Evolutionary conservation across 1,140 invertebrate species (phyloP), one percentile per base, ranked within the genome.

Genomic region (Heliconius hewitsoni): DNA sequence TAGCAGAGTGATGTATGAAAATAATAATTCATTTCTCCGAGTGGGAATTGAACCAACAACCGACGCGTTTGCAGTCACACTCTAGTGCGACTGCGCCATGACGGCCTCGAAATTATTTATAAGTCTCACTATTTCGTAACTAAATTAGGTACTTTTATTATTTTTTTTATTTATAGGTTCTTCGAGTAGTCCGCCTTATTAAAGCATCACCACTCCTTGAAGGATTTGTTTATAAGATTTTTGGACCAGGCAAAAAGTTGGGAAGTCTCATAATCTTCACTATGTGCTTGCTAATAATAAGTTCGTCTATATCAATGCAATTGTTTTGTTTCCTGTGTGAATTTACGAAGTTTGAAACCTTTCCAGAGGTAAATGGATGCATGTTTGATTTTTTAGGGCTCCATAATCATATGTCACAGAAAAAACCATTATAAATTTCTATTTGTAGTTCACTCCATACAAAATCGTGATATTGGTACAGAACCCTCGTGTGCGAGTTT

Each of bases 161-260:
- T 37, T 37, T 34, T 34, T 34, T 37, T 8, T 5, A 34, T 83
- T 94, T 57, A 23, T 90, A 98, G 98, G 98, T 99, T 55, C 95
- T 99, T 46, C 95, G 99, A 70, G 97, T 99, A 70, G 98, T 99
- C 8, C 95, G 99, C 73, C 95, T 99, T 0, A 99, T 99, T 30
- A 99, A 99, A 95, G 99, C 99, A 0, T 99, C 99, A 0, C 99
- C 99, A 19, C 97, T 99, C 96, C 94, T 99, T 71, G 99, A 99
- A 95, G 99, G 99, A 84, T 99, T 99, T 95, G 99, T 99, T 8
- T 99, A 99, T 91, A 99, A 99, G 95, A 99, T 99, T 85, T 99
- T 99, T 95, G 99, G 99, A 3, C 99, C 99, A 0, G 99, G 99
- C 39, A 99, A 99, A 94, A 99, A 99, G 95, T 94, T 99, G 8